These are phyloP conservation scores for Papio anubis DNA, from an alignment of 2,113 vertebrate genomes.

Conservation along the genomic window DNA sequence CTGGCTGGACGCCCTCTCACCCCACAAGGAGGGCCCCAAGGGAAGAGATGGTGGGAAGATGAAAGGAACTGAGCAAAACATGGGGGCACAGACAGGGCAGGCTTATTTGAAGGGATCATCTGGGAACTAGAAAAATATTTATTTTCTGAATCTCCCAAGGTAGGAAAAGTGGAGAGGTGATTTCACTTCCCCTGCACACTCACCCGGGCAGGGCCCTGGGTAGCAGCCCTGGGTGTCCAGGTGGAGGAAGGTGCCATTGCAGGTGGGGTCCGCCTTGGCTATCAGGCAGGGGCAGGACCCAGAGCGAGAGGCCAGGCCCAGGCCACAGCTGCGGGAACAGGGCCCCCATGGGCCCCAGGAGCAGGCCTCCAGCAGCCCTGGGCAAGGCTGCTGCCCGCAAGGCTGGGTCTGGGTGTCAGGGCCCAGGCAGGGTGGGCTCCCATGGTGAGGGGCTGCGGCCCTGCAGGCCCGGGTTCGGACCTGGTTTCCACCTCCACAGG, in stretches of 20 bases:
- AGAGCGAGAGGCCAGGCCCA: conserved; percentile 82
- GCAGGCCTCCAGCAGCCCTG: conserved; percentile 76
- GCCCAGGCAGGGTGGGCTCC: conserved; percentile 84
- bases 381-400: conserved; percentile 84
- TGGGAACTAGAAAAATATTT: not conserved
- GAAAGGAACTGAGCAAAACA: not conserved
- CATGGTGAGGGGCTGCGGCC: conserved; percentile 84
- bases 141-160: not conserved
- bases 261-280: conserved; percentile 60
- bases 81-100: not conserved
- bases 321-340: conserved; percentile 89
- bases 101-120: not conserved
- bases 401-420: conserved; percentile 81
- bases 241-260: conserved; percentile 72
- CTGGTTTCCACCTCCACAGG: conserved; percentile 85
- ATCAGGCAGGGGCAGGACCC: conserved; percentile 85
- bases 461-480: conserved; percentile 87
- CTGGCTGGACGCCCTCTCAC: not conserved
- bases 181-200: not conserved
- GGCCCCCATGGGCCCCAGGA: conserved; percentile 89
- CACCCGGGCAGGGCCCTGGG: conserved; percentile 83
- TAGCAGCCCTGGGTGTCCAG: conserved; percentile 89
- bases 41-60: not conserved
- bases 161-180: not conserved
- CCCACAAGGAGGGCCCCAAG: not conserved